Evolutionary conservation across 1,140 invertebrate species (phyloP).

Genomic region (Frieseomelitta varia): DNA sequence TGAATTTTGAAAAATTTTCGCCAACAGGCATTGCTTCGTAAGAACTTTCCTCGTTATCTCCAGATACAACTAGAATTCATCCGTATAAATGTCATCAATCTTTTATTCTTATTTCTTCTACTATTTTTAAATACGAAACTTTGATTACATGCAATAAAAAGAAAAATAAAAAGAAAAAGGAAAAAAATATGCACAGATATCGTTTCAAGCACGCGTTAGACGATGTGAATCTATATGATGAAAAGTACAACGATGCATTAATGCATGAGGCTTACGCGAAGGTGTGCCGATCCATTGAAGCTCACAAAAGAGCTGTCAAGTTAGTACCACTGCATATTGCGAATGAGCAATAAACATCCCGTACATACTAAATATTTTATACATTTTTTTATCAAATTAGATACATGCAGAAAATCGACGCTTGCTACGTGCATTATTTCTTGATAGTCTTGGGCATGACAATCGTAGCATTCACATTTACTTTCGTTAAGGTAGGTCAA

Average conservation of each 20-base stretch:
- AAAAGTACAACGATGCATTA: background rate
- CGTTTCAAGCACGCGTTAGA: conserved; percentile 11
- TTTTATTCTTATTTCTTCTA: too few species aligned
- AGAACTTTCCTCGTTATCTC: too few species aligned
- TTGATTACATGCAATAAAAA: background rate
- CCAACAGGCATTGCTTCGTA: too few species aligned
- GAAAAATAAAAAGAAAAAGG: too few species aligned
- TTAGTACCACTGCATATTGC: background rate
- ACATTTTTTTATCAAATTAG: background rate
- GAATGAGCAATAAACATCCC: background rate
- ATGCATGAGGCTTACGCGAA: background rate
- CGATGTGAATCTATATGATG: background rate
- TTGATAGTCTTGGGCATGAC: background rate
- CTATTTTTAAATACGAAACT: background rate
- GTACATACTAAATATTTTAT: background rate
- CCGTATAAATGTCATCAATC: too few species aligned
- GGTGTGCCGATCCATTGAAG: background rate
- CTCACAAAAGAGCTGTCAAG: background rate
- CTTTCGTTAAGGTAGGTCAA: background rate
- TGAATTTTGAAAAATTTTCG: background rate
- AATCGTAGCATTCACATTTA: background rate
- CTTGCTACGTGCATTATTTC: background rate
- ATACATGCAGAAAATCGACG: background rate
- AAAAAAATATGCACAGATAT: background rate
- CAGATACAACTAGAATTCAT: too few species aligned